Base-by-base conservation (phyloP, 1,140 invertebrate species). In the Macrocentrus cingulum region DNA sequence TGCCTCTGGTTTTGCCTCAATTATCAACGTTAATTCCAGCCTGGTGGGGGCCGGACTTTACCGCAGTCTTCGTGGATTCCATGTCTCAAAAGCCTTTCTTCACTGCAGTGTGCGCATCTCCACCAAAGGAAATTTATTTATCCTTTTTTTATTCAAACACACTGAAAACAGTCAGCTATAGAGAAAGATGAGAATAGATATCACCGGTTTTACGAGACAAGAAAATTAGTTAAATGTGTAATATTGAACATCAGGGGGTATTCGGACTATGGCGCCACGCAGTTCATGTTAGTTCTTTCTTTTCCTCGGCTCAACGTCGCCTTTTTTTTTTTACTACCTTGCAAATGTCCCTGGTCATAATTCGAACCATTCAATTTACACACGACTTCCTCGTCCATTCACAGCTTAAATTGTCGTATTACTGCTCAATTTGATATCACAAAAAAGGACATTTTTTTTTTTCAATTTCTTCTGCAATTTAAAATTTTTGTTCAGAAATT, bases 191-290 rank as follows among this genome's bases (percentile, higher is more conserved):
- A 54, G 55, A 23, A 48, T 9, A 32, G 55, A 69, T 64, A 66
- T 70, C 64, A 52, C 49, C 53, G 66, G 67, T 58, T 73, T 76
- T 75, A 72, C 65, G 71, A 75, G 72, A 71, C 71, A 74, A 66
- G 68, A 67, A 72, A 75, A 76, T 75, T 75, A 72, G 70, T 72
- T 74, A 71, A 76, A 75, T 74, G 67, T 66, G 66, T 75, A 76
- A 72, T 76, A 76, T 70, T 64, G 62, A 68, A 58, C 67, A 25
- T 64, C 64, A 65, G 66, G 66, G 61, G 65, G 60, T 56, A 49
- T 57, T 41, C 55, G 22, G 49, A 44, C 41, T 51, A 55, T 54
- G 60, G 60, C 54, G 56, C 42, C 53, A 51, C 37, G 19, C 50
- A 25, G 46, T 44, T 48, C 22, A 48, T 25, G 45, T 23, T 20